These are phyloP conservation scores for Cuculus canorus DNA, from an alignment of 2,797 vertebrate species.

Conservation along the genomic window DNA sequence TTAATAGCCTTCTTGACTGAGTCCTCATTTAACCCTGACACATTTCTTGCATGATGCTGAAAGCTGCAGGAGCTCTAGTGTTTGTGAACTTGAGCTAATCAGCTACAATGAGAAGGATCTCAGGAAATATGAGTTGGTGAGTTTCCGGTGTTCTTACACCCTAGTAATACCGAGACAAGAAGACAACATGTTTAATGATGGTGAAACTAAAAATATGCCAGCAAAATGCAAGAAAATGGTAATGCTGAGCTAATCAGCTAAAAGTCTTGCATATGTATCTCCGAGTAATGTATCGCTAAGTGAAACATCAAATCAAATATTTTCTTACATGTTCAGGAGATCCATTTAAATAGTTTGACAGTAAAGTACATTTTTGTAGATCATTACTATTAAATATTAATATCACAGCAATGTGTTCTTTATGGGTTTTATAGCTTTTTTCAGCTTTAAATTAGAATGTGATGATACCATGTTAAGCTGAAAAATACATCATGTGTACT, in stretches of 20 bases:
- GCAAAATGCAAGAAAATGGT: neutral
- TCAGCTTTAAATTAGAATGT: neutral
- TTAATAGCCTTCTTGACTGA: neutral
- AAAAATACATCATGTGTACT: neutral
- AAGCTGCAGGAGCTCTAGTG: neutral
- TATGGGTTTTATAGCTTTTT: neutral
- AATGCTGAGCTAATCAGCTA: neutral
- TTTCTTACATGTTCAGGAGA: neutral
- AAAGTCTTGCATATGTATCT: neutral
- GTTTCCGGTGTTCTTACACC: neutral
- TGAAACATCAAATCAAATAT: neutral
- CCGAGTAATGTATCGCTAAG: neutral
- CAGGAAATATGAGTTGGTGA: neutral
- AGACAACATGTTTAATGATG: neutral
- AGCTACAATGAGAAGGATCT: neutral
- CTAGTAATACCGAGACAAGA: neutral
- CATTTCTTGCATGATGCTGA: neutral
- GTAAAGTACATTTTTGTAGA: neutral
- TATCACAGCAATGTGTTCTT: neutral
- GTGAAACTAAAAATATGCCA: neutral
- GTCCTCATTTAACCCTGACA: neutral
- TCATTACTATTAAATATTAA: conserved; percentile 38
- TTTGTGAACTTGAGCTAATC: neutral
- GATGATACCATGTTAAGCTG: neutral
- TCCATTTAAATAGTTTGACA: conserved; percentile 8